A percentile compares a stretch with the other conserved stretches of the same genome.
phyloP scores from a whole-genome alignment of 2,888 invertebrate species.

The Saturnia pavonia region DNA sequence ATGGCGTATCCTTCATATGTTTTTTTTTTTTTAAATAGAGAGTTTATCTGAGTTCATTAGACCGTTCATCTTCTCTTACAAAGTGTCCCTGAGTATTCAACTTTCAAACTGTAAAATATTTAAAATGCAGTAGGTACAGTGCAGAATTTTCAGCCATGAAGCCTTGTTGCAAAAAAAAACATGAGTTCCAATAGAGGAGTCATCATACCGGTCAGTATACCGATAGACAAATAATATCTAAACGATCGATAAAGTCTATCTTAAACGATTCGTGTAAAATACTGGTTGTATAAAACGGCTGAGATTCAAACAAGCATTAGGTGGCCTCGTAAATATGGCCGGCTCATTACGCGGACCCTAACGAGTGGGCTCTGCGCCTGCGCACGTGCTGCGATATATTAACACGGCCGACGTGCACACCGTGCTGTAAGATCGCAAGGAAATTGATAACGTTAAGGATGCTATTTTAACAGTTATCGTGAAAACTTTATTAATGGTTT shows the following conservation, averaged over 20 bases:
- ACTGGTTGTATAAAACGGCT: conserved; percentile 35
- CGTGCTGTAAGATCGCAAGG: conserved; percentile 22
- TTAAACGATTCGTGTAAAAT: conserved; percentile 34
- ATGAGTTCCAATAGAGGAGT: background rate
- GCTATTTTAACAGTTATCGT: conserved; percentile 15
- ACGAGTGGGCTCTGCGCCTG: conserved; percentile 48
- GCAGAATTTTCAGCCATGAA: background rate
- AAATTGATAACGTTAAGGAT: conserved; percentile 12
- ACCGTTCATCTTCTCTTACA: background rate
- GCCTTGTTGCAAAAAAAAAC: background rate
- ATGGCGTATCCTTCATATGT: too few species aligned
- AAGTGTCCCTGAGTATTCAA: background rate
- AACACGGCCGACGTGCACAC: conserved; percentile 39
- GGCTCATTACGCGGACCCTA: conserved; percentile 64
- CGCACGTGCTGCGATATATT: conserved; percentile 61
- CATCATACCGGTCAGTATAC: conserved; percentile 15
- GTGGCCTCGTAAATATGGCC: conserved; percentile 63
- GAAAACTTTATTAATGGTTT: background rate
- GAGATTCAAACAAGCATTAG: conserved; percentile 48
- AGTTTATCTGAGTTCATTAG: background rate
- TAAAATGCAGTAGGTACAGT: background rate
- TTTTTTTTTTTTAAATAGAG: too few species aligned
- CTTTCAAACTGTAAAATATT: background rate
- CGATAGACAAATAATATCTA: conserved; percentile 18
- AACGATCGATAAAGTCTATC: conserved; percentile 23